Percentiles rank a stretch among this genome's conserved stretches.
Evolutionary conservation across 2,113 vertebrate species (phyloP).

Genomic region (Cacatua alba): DNA sequence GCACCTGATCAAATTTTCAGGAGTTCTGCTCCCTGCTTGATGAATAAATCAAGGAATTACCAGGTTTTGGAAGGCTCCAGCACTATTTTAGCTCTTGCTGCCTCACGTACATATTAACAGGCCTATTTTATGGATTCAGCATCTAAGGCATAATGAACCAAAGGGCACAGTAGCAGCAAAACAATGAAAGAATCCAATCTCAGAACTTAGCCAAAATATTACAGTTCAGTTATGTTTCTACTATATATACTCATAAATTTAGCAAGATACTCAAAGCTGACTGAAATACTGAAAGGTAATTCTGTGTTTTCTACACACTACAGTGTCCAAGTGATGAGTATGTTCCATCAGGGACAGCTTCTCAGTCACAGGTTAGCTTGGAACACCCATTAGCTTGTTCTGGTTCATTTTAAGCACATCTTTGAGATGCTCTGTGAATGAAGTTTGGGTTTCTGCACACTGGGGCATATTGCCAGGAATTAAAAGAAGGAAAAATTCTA

Average conservation of each 20-base stretch:
- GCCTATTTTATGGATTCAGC: not conserved
- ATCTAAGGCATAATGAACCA: not conserved
- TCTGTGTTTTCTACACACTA: not conserved
- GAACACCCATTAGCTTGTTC: not conserved
- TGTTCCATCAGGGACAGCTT: not conserved
- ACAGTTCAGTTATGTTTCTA: not conserved
- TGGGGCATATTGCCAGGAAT: not conserved
- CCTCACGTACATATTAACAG: not conserved
- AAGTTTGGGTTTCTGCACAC: not conserved
- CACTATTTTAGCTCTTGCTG: not conserved
- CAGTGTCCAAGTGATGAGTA: not conserved
- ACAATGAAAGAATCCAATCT: not conserved
- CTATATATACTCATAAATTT: not conserved
- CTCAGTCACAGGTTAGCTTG: not conserved
- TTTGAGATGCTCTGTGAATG: not conserved
- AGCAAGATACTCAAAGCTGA: not conserved
- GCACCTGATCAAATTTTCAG: constrained; percentile 65
- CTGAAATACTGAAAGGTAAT: not conserved
- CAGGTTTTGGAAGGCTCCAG: constrained; percentile 8
- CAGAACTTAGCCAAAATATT: not conserved
- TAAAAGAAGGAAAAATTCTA: not conserved
- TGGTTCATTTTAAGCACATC: not conserved
- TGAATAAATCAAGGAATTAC: constrained; percentile 53
- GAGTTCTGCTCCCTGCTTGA: constrained; percentile 34
- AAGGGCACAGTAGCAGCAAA: not conserved